Conservation (phyloP, 2,888 invertebrate genomes). For the Drosophila anomalata region DNA sequence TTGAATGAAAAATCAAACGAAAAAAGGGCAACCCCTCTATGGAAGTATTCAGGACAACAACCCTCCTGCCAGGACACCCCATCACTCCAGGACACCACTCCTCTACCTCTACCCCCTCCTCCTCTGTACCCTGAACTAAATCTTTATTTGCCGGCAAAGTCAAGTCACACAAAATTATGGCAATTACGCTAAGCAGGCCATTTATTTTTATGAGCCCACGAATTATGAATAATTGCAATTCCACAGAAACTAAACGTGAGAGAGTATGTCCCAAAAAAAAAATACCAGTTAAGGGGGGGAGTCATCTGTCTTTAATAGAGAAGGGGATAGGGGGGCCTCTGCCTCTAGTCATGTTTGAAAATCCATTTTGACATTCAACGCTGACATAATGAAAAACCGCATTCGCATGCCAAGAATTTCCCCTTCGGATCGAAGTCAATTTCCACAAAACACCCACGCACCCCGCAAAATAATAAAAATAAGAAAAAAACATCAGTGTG, state of each 20-base stretch:
- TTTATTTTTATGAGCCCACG: slow-evolving; percentile 78
- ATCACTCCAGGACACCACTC: too few relatives aligned
- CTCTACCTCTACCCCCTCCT: neutral
- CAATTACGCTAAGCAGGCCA: slow-evolving; percentile 76
- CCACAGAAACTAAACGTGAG: slow-evolving; percentile 26
- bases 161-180: slow-evolving; percentile 77
- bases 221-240: slow-evolving; percentile 74
- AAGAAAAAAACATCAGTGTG: neutral
- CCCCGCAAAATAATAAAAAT: neutral
- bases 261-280: slow-evolving; percentile 4
- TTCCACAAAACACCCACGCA: neutral
- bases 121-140: neutral
- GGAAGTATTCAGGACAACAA: neutral
- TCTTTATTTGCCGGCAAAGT: slow-evolving; percentile 35
- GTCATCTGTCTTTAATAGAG: neutral
- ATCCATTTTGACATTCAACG: slow-evolving; percentile 65
- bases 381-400: slow-evolving; percentile 51
- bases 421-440: slow-evolving; percentile 28
- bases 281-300: neutral
- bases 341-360: slow-evolving; percentile 51
- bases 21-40: slow-evolving; percentile 16
- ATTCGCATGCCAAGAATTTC: slow-evolving; percentile 19
- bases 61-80: too few relatives aligned
- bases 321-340: neutral
- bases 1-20: slow-evolving; percentile 4